Percentiles rank a stretch among this genome's conserved stretches.
phyloP scores from a whole-genome alignment of 2,888 invertebrate species.

The Mystacides longicornis region DNA sequence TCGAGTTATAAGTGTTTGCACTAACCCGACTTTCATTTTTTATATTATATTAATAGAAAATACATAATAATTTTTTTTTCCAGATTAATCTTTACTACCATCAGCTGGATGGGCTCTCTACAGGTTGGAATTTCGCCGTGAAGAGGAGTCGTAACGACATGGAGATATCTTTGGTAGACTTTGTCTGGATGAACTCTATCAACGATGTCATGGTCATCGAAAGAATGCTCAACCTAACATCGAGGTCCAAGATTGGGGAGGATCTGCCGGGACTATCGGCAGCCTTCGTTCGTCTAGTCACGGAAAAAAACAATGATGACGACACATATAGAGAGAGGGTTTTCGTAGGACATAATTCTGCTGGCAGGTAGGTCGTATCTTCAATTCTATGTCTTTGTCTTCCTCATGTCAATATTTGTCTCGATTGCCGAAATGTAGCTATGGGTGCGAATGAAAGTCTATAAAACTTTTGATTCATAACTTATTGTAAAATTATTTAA shows the following conservation, averaged over 20 bases:
- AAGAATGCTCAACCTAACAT: slow-evolving; percentile 41
- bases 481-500: too few species aligned
- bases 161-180: slow-evolving; percentile 54
- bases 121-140: slow-evolving; percentile 66
- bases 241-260: slow-evolving; percentile 34
- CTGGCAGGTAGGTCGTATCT: slow-evolving; percentile 56
- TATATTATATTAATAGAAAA: too few species aligned
- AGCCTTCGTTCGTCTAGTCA: slow-evolving; percentile 56
- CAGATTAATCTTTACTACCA: slow-evolving; percentile 66
- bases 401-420: too few species aligned
- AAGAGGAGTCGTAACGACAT: slow-evolving; percentile 56
- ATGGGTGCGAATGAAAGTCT: too few species aligned
- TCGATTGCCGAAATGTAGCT: too few species aligned
- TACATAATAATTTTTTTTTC: slow-evolving; percentile 21
- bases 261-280: slow-evolving; percentile 46
- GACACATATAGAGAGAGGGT: slow-evolving; percentile 44
- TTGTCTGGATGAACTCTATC: slow-evolving; percentile 66
- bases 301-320: slow-evolving; percentile 35
- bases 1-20: too few species aligned
- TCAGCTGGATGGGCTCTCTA: slow-evolving; percentile 71
- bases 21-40: too few species aligned
- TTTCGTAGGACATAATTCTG: slow-evolving; percentile 73
- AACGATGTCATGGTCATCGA: slow-evolving; percentile 70
- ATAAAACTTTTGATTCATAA: too few species aligned
- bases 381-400: neutral